Percentiles rank a stretch among this genome's conserved stretches.
Conservation (phyloP, 2,113 vertebrate species). For the Oncorhynchus clarkii region DNA sequence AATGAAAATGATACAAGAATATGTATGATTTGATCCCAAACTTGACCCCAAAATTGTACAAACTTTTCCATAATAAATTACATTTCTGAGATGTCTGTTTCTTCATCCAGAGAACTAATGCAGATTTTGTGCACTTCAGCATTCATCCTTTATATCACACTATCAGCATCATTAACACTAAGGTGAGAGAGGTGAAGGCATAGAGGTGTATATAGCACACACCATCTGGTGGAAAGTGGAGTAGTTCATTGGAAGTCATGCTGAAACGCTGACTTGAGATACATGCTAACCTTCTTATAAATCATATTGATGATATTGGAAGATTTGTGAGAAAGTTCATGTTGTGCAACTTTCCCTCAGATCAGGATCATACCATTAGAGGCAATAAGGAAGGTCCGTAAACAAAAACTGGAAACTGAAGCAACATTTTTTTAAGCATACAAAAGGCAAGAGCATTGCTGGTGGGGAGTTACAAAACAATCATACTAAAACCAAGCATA, state of each 20-base stretch:
- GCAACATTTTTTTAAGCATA: background rate
- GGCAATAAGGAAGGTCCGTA: background rate
- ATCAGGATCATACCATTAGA: constrained; percentile 1
- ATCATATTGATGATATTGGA: background rate
- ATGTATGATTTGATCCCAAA: background rate
- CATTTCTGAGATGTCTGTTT: background rate
- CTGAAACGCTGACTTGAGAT: constrained; percentile 11
- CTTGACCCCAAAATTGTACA: too few relatives aligned
- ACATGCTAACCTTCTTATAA: background rate
- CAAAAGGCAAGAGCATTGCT: constrained; percentile 17
- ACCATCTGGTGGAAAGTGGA: constrained; percentile 44
- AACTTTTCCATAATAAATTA: background rate
- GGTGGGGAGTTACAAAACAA: constrained; percentile 5
- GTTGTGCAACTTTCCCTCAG: constrained; percentile 3
- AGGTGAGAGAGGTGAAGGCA: constrained; percentile 59
- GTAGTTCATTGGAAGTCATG: background rate
- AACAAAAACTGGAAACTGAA: constrained; percentile 5
- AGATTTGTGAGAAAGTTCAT: background rate
- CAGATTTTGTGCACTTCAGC: too few relatives aligned
- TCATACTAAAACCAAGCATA: constrained; percentile 12
- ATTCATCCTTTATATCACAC: background rate
- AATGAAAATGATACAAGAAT: background rate
- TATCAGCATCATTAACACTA: background rate
- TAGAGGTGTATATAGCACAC: constrained; percentile 53
- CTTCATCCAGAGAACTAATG: background rate